Conservation (phyloP, 2,888 invertebrate genomes). For the Thymelicus sylvestris region DNA sequence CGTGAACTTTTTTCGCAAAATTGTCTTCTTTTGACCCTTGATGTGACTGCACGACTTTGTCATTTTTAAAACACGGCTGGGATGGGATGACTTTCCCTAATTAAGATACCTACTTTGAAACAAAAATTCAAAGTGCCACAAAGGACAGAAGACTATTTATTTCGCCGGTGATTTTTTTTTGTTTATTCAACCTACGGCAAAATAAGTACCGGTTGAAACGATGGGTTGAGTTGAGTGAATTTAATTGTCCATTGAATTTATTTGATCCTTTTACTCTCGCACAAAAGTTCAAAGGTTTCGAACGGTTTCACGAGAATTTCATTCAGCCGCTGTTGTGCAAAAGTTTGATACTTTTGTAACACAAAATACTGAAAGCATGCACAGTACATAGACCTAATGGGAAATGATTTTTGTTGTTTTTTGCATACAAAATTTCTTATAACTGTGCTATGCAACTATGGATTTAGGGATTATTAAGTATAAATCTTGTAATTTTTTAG, state of each 20-base stretch:
- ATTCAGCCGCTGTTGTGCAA: constrained; percentile 9
- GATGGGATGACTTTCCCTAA: constrained; percentile 22
- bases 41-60: neutral
- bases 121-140: constrained; percentile 53
- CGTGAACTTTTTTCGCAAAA: neutral
- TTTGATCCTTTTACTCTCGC: constrained; percentile 28
- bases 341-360: constrained; percentile 9
- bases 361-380: neutral
- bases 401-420: too few relatives aligned
- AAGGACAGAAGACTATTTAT: constrained; percentile 58
- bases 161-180: constrained; percentile 42
- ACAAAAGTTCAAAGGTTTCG: constrained; percentile 30
- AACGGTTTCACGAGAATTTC: constrained; percentile 4
- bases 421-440: too few relatives aligned
- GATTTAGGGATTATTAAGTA: too few relatives aligned
- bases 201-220: constrained; percentile 32
- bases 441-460: too few relatives aligned
- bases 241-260: constrained; percentile 53
- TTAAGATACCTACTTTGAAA: constrained; percentile 39
- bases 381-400: too few relatives aligned
- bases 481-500: too few relatives aligned
- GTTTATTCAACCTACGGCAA: constrained; percentile 9
- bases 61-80: neutral
- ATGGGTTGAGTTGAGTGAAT: constrained; percentile 52
- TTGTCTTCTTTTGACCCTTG: neutral